A percentile compares a stretch with the other conserved stretches of the same genome.
Evolutionary conservation across 1,140 invertebrate genomes (phyloP).

Genomic region (Drosophila aff.): DNA sequence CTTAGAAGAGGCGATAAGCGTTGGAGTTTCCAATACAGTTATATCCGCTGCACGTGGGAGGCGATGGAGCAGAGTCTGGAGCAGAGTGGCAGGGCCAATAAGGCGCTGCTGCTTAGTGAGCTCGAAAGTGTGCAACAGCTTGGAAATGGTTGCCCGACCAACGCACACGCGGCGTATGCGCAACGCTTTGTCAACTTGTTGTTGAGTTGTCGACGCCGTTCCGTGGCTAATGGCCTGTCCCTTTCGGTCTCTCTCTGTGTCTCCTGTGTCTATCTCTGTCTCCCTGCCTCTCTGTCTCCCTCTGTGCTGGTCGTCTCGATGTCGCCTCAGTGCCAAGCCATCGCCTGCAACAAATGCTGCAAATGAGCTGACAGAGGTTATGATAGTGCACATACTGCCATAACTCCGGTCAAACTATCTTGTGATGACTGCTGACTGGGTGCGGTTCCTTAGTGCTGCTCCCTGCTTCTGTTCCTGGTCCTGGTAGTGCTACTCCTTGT

Average conservation of each 20-base stretch:
- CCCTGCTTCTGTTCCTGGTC: background rate
- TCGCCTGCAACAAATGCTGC: slow-evolving; percentile 72
- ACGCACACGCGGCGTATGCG: slow-evolving; percentile 67
- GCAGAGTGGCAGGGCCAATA: slow-evolving; percentile 37
- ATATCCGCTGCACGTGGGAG: slow-evolving; percentile 4
- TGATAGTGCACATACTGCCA: slow-evolving; percentile 60
- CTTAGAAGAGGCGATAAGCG: slow-evolving; percentile 6
- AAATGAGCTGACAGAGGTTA: slow-evolving; percentile 80
- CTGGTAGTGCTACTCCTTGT: slow-evolving; percentile 2
- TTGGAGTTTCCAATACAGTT: slow-evolving; percentile 18
- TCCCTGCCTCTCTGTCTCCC: background rate
- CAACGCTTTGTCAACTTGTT: slow-evolving; percentile 57
- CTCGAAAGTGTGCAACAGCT: slow-evolving; percentile 78
- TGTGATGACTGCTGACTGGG: slow-evolving; percentile 37
- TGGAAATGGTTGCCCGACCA: slow-evolving; percentile 68
- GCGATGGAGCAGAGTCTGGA: background rate
- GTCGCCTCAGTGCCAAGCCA: slow-evolving; percentile 42
- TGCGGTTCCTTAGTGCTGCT: slow-evolving; percentile 32
- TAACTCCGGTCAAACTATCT: slow-evolving; percentile 44
- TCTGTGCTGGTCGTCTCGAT: background rate
- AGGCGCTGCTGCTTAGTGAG: slow-evolving; percentile 67
- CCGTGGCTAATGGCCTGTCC: slow-evolving; percentile 53
- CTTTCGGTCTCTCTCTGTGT: background rate
- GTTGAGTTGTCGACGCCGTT: slow-evolving; percentile 38
- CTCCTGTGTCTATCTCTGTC: background rate